Base-by-base conservation (phyloP, 2,797 vertebrate genomes). In the Falco cherrug region DNA sequence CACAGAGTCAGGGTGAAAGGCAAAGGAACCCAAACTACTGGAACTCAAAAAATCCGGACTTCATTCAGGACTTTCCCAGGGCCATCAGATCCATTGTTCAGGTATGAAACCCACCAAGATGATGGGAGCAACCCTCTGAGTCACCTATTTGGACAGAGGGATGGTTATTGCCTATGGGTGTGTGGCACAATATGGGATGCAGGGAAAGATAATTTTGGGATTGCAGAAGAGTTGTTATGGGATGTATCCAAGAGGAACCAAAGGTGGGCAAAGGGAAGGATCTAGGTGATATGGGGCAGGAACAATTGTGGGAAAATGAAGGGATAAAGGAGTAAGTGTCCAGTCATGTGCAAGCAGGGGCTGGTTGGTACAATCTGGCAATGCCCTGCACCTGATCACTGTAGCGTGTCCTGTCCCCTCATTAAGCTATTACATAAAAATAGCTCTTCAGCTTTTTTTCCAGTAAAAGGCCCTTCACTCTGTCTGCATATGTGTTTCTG, bases 281-380 rank as follows among this genome's bases (percentile, higher is more conserved):
- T 39, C 9, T 59, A 5, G 4, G 5, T 9, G 2, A 12, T 35
- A 76, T 51, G 4, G 5, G 4, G 7, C 16, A 91, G 13, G 10
- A 84, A 10, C 0, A 54, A 2, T 26, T 5, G 26, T 33, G 16
- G 12, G 18, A 9, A 73, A 56, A 73, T 43, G 5, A 73, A 60
- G 15, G 45, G 9, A 41, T 47, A 51, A 68, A 6, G 24, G 16
- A 76, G 64, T 47, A 43, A 86, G 10, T 6, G 1, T n/a, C 22
- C 5, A 2, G 43, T 29, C 3, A 6, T 1, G 0, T 29, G 13
- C 56, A 50, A 73, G 29, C 14, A 51, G 13, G 5, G n/a, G 5
- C 15, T 81, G 35, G 35, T 51, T 1, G 2, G 29, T 56, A 31
- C 9, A 64, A 21, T 60, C 16, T 47, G 54, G 25, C 35, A 16